Conservation (phyloP, 2,797 vertebrate genomes). For the Sebastolobus alascanus region DNA sequence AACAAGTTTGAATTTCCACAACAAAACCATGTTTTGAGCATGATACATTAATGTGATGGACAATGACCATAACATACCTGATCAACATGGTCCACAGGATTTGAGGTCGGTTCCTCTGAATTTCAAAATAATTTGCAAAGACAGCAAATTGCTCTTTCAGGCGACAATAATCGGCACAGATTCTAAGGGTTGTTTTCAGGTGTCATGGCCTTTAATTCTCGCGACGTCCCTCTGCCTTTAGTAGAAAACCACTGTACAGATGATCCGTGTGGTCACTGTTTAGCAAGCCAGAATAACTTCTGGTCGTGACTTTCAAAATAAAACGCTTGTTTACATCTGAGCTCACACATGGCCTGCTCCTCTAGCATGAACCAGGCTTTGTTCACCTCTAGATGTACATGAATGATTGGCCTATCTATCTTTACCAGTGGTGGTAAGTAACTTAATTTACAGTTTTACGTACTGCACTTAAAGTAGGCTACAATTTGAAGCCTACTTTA, state of each 20-base stretch:
- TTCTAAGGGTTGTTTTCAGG: not conserved
- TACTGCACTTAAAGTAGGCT: not conserved
- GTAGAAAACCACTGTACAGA: not conserved
- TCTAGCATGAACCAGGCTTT: too few species aligned
- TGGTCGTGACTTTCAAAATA: not conserved
- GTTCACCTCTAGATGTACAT: not conserved
- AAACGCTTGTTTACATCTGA: not conserved
- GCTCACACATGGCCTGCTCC: not conserved
- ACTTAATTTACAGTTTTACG: rapidly evolving
- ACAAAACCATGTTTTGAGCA: not conserved
- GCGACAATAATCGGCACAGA: rapidly evolving
- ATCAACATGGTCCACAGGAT: not conserved
- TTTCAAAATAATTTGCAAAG: not conserved
- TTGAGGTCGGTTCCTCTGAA: not conserved
- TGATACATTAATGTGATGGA: not conserved
- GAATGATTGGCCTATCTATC: not conserved
- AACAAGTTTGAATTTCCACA: not conserved
- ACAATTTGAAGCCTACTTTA: not conserved
- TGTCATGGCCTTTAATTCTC: not conserved
- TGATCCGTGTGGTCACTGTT: not conserved
- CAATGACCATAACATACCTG: not conserved
- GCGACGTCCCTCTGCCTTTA: not conserved
- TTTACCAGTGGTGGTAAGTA: not conserved
- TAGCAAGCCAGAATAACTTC: not conserved
- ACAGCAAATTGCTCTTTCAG: not conserved